Percentiles rank a stretch among this genome's conserved stretches.
phyloP scores from a whole-genome alignment of 2,113 vertebrate species.

The Oceanodroma tethys region DNA sequence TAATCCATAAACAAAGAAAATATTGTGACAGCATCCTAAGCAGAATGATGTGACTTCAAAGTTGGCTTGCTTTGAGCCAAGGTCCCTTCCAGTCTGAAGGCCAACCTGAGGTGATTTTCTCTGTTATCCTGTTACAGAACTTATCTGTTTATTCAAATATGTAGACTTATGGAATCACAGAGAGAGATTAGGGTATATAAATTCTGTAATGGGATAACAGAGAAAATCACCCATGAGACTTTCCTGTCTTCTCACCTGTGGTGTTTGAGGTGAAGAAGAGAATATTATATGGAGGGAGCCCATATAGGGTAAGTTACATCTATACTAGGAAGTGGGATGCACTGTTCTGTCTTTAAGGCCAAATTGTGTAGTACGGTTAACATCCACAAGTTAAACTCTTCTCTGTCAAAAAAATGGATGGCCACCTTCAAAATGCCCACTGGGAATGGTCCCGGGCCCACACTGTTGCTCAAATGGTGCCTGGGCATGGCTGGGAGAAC shows the following conservation, averaged over 20 bases:
- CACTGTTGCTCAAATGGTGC: neutral
- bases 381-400: neutral
- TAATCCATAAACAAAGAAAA: neutral
- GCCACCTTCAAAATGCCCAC: rapidly evolving
- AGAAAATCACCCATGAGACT: neutral
- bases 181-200: neutral
- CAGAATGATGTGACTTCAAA: neutral
- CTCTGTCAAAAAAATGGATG: neutral
- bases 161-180: neutral
- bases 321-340: rapidly evolving
- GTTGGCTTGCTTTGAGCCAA: neutral
- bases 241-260: neutral
- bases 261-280: neutral
- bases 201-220: neutral
- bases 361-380: rapidly evolving
- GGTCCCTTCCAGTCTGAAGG: neutral
- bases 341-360: neutral
- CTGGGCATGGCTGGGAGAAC: neutral
- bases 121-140: neutral
- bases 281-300: neutral
- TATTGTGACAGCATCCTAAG: neutral
- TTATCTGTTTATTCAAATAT: neutral
- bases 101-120: neutral
- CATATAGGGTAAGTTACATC: neutral
- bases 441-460: neutral